Base-by-base conservation (phyloP, 64 coral and sea anemone species). In the Exaiptasia diaphana region DNA sequence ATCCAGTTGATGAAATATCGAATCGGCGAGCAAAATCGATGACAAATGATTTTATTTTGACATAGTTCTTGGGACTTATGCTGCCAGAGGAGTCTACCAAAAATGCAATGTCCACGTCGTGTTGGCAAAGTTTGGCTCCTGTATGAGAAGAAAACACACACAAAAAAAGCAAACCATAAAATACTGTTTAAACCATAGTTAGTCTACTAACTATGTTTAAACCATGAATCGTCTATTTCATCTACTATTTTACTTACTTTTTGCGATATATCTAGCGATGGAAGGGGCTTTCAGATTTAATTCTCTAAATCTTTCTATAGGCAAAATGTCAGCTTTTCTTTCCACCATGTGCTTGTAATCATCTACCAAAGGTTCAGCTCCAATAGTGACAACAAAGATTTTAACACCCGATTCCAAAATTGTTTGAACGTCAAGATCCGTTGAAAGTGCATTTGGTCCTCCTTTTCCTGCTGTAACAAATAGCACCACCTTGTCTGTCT, bases 261-360 rank as follows among this genome's bases (percentile, higher is more conserved):
- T 38, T 15, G 61, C 61, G 61, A 65, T 65, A 20, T 65, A 35
- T 38, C 61, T 65, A 20, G 61, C 61, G 31, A 65, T 65, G n/a
- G 31, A 20, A 37, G 61, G 61, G 26, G 61, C 61, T 65, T 65
- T 65, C 27, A 35, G 61, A 4, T n/a, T 42, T 30, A 86, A 57
- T 5, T 53, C 83, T 23, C 63, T 75, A 68, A 73, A 72, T 23
- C 38, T 73, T 23, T 34, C 4, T 61, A 75, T 52, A 67, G 52
- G 55, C 50, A 86, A 92, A 21, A 92, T 59, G 37, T 92, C 90
- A 6, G 38, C 75, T 42, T 40, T 23, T 38, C 82, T 92, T 18
- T 92, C 31, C 55, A 92, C 90, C 30, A 81, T 28, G 1, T 52
- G 43, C 25, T 79, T 10, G 2, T 75, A 20, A 54, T 86, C 76